A percentile compares a stretch with the other conserved stretches of the same genome.
Evolutionary conservation across 1,140 invertebrate species (phyloP).

Genomic region (Drosophila watanabei): DNA sequence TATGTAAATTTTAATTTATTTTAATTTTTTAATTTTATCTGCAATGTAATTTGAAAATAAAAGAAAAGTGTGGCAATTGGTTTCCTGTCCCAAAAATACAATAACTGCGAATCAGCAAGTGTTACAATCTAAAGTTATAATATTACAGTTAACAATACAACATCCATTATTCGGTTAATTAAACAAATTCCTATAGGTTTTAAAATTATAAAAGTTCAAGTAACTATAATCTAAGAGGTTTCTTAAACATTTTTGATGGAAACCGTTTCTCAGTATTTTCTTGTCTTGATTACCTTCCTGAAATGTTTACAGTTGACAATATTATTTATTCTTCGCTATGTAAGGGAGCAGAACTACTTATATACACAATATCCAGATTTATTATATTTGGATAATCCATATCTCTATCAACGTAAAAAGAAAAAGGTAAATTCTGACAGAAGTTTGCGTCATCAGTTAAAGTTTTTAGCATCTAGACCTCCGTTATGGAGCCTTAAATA

Average conservation of each 20-base stretch:
- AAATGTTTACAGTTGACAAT: background rate
- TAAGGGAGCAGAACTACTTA: background rate
- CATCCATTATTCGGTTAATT: too few species aligned
- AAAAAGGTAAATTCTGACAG: slow-evolving; percentile 11
- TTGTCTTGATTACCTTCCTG: background rate
- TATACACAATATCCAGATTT: too few species aligned
- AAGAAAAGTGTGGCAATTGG: background rate
- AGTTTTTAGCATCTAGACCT: slow-evolving; percentile 2
- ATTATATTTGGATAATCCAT: too few species aligned
- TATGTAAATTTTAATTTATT: background rate
- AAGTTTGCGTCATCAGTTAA: slow-evolving; percentile 61
- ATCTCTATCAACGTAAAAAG: background rate
- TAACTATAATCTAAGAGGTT: background rate
- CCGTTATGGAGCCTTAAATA: slow-evolving; percentile 12
- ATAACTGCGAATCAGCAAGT: background rate
- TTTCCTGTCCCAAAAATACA: background rate
- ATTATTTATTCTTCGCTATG: background rate
- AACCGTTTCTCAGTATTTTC: background rate
- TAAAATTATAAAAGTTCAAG: background rate
- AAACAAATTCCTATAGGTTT: background rate
- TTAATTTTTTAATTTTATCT: background rate
- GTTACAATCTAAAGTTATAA: background rate
- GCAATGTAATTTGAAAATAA: background rate
- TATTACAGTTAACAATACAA: too few species aligned
- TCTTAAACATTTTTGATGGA: background rate